Evolutionary conservation across 2,888 invertebrate genomes (phyloP).

Genomic region (Clostera curtula): DNA sequence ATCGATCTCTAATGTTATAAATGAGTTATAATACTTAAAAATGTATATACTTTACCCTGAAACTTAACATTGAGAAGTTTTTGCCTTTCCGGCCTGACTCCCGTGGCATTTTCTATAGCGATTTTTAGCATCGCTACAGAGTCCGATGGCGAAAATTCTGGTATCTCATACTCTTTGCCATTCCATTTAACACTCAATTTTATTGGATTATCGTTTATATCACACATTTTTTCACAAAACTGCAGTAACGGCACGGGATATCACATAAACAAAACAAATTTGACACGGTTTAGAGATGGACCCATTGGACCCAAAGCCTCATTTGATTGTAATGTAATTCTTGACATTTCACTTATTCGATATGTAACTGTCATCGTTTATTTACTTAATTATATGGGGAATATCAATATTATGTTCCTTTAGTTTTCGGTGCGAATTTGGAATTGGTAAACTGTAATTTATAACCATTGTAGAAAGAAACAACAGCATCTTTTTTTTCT

Average conservation of each 20-base stretch:
- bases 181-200: constrained; percentile 92
- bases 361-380: no score
- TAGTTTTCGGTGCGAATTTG: no score
- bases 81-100: constrained; percentile 93
- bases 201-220: constrained; percentile 60
- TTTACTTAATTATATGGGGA: no score
- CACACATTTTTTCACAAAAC: constrained; percentile 55
- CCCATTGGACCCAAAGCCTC: no score
- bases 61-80: constrained; percentile 94
- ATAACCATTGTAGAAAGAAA: no score
- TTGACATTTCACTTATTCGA: no score
- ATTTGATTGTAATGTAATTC: no score
- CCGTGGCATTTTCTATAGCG: constrained; percentile 89
- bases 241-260: constrained; percentile 30
- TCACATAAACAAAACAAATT: constrained; percentile 56
- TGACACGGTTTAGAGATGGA: constrained; percentile 13
- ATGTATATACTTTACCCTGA: constrained; percentile 79
- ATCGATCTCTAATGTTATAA: not conserved
- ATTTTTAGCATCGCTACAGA: constrained; percentile 89
- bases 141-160: constrained; percentile 82
- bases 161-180: constrained; percentile 90
- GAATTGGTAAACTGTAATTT: no score
- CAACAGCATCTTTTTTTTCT: no score
- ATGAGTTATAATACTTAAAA: constrained; percentile 2
- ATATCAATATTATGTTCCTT: no score